phyloP scores from a whole-genome alignment of 2,113 vertebrate species.

The Larimichthys crocea region DNA sequence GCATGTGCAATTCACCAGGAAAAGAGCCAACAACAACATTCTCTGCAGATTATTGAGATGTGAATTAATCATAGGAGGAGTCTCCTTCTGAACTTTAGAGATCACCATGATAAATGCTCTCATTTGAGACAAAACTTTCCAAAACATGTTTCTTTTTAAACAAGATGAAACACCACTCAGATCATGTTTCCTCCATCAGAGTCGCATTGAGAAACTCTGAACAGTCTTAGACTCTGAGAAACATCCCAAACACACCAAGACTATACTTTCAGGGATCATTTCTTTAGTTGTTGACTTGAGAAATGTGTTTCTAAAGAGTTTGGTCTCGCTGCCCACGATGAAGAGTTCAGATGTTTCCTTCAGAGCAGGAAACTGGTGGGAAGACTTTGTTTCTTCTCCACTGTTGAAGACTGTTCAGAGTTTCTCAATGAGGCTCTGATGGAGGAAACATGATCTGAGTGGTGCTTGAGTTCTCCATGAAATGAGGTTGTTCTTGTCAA shows the following conservation, averaged over 20 bases:
- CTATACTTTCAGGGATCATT: constrained; percentile 69
- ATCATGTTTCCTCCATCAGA: too few species aligned
- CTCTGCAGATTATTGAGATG: background rate
- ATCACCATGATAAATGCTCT: background rate
- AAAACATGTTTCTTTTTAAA: too few species aligned
- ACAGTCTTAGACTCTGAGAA: constrained; percentile 50
- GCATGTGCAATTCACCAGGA: background rate
- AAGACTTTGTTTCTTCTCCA: constrained; percentile 38
- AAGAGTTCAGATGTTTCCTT: constrained; percentile 46
- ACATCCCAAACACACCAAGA: constrained; percentile 27
- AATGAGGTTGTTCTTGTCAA: too few species aligned
- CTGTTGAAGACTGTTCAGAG: constrained; percentile 53
- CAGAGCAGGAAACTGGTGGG: constrained; percentile 55
- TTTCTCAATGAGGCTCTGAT: background rate
- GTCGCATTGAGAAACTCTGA: background rate
- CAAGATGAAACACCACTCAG: too few species aligned
- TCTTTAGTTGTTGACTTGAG: constrained; percentile 62
- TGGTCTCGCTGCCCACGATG: constrained; percentile 53
- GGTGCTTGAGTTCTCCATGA: background rate
- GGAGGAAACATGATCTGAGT: constrained; percentile 51
- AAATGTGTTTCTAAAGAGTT: constrained; percentile 61
- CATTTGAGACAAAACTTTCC: background rate
- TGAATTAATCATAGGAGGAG: background rate
- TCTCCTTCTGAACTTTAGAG: background rate
- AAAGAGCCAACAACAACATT: background rate